phyloP scores from a whole-genome alignment of 2,888 invertebrate species.

The Eupithecia exiguata region DNA sequence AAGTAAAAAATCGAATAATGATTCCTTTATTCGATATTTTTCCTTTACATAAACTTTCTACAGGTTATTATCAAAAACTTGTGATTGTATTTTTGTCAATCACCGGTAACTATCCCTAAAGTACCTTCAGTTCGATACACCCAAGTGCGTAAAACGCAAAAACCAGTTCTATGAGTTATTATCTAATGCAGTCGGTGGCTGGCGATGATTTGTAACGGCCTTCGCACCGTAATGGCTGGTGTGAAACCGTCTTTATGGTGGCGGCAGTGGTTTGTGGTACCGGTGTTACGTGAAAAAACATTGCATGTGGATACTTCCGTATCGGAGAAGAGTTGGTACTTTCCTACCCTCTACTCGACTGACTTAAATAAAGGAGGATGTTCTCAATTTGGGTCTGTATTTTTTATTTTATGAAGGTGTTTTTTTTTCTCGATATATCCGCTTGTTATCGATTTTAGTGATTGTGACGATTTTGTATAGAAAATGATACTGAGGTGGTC shows the following conservation, averaged over 20 bases:
- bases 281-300: slow-evolving; percentile 17
- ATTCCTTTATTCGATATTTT: too few relatives aligned
- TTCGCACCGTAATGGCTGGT: slow-evolving; percentile 49
- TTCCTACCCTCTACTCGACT: neutral
- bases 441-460: too few relatives aligned
- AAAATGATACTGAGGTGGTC: too few relatives aligned
- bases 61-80: neutral
- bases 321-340: neutral
- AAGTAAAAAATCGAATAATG: too few relatives aligned
- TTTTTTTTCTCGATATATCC: too few relatives aligned
- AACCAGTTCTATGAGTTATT: slow-evolving; percentile 10
- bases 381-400: too few relatives aligned
- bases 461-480: too few relatives aligned
- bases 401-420: too few relatives aligned
- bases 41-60: neutral
- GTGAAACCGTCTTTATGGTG: slow-evolving; percentile 49
- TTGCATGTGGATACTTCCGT: slow-evolving; percentile 10
- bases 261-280: slow-evolving; percentile 35
- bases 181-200: slow-evolving; percentile 13
- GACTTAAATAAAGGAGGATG: too few relatives aligned
- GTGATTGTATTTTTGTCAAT: neutral
- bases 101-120: neutral
- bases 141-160: slow-evolving; percentile 3
- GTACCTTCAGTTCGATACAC: neutral
- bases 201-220: slow-evolving; percentile 51